These are phyloP conservation scores for Ichneumon xanthorius DNA, from an alignment of 2,888 invertebrate genomes.

Conservation along the genomic window DNA sequence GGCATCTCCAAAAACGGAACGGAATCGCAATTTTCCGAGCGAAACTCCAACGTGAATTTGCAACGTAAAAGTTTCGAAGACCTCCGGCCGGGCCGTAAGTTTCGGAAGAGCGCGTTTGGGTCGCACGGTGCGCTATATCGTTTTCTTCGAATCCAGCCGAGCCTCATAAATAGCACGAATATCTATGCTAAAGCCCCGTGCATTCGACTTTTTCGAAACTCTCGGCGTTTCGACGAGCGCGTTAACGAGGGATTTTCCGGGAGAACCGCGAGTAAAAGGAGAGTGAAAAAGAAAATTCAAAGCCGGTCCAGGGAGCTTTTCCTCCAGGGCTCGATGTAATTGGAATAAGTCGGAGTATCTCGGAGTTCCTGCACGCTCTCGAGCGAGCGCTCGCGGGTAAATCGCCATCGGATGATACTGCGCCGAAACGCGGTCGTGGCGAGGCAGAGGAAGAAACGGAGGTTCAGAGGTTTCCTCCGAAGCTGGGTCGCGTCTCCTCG, in stretches of 20 bases:
- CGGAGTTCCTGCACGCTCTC: conserved; percentile 8
- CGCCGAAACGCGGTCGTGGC: conserved; percentile 14
- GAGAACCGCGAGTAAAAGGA: conserved; percentile 14
- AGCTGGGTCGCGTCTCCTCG: conserved; percentile 22
- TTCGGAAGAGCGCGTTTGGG: neutral
- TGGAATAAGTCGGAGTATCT: conserved; percentile 50
- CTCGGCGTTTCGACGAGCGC: conserved; percentile 41
- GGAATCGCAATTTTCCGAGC: neutral
- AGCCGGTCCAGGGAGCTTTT: conserved; percentile 5
- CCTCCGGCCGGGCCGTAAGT: neutral
- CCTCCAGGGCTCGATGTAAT: conserved; percentile 54
- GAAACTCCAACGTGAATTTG: neutral
- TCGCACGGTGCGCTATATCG: neutral
- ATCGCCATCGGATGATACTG: conserved; percentile 55
- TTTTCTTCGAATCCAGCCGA: conserved; percentile 6
- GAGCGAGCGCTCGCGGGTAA: conserved; percentile 13
- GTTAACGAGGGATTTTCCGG: conserved; percentile 63
- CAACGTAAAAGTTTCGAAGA: neutral
- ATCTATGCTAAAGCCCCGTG: conserved; percentile 8
- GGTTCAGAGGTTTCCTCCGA: neutral
- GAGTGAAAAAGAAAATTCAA: conserved; percentile 10
- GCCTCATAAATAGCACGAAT: conserved; percentile 14
- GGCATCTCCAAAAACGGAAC: neutral
- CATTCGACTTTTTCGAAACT: conserved; percentile 43
- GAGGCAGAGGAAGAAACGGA: conserved; percentile 8